Conservation (phyloP, 2,113 vertebrate genomes). For the Formicarius rufipectus region DNA sequence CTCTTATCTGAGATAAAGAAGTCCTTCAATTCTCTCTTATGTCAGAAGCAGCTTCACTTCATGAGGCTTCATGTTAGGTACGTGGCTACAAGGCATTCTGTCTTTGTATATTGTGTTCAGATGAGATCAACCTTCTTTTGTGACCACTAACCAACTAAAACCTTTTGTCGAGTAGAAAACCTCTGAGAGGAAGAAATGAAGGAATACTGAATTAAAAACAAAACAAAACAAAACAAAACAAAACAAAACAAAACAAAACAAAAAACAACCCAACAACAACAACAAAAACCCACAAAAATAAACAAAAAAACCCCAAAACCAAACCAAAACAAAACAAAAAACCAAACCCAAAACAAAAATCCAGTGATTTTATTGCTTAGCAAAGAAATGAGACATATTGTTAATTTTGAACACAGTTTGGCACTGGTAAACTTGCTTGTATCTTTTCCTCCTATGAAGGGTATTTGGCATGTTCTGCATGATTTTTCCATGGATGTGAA, state of each 20-base stretch:
- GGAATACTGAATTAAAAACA: not conserved
- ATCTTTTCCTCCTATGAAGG: not conserved
- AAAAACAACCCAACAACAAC: too few relatives aligned
- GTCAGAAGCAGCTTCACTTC: not conserved
- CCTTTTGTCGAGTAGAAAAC: not conserved
- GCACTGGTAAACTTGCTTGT: not conserved
- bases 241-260: too few relatives aligned
- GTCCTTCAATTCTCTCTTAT: not conserved
- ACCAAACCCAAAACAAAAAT: not conserved
- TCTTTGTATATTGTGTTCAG: not conserved
- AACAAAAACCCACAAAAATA: too few relatives aligned
- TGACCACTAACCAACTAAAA: not conserved
- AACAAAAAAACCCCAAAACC: too few relatives aligned
- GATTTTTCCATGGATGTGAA: not conserved
- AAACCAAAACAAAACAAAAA: too few relatives aligned
- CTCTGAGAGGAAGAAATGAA: not conserved
- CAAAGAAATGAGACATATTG: not conserved
- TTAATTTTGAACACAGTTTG: not conserved
- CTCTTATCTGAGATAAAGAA: not conserved
- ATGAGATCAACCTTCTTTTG: not conserved
- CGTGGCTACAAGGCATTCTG: not conserved
- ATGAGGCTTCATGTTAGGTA: not conserved
- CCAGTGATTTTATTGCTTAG: not conserved
- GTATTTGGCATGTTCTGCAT: not conserved
- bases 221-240: not conserved